Base-by-base conservation (phyloP, 2,113 vertebrate species). In the Melospiza melodia region DNA sequence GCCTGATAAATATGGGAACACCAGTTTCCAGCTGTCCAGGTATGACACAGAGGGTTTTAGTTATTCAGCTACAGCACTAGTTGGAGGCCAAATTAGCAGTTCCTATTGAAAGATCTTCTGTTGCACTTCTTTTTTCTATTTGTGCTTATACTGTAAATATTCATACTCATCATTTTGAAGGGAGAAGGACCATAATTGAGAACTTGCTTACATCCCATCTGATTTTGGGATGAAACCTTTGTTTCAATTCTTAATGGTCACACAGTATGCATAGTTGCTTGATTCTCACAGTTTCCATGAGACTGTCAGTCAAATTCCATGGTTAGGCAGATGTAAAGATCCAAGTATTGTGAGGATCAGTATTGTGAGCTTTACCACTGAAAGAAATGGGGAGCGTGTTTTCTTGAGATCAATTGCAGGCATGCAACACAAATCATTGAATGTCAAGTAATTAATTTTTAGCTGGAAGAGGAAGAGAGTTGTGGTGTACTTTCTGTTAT, bases 1-100 rank as follows among this genome's bases (percentile, higher is more conserved):
- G 99, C 95, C 98, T 99, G 90, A 99, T 99, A 98, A 99, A 99
- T 93, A 99, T 99, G 99, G 99, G 99, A 95, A 99, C 99, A 14
- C 99, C 99, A 10, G 99, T 99, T 73, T 99, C 99, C 84, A 99
- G 98, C 92, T 99, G 99, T 93, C 98, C 99, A 98, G 99, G 99
- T 99, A 98, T 66, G 97, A 57, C 30, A 48, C 39, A 35, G 14
- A 46, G 44, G 8, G n/a, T 23, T 83, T 65, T 59, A 65, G 28
- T 61, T 76, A 52, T 1, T 80, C 31, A 78, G 17, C 31, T 61
- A 0, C 21, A 44, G 27, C 41, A 48, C 28, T 74, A 30, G 10
- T 39, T 78, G 55, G 61, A 63, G 46, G 35, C 30, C n/a, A 69
- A 39, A 80, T 52, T 41, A 84, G 22, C 19, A 27, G 31, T 25